A percentile compares a stretch with the other conserved stretches of the same genome.
Conservation (phyloP, 2,888 invertebrate genomes). For the Gonocerus acuteangulatus region DNA sequence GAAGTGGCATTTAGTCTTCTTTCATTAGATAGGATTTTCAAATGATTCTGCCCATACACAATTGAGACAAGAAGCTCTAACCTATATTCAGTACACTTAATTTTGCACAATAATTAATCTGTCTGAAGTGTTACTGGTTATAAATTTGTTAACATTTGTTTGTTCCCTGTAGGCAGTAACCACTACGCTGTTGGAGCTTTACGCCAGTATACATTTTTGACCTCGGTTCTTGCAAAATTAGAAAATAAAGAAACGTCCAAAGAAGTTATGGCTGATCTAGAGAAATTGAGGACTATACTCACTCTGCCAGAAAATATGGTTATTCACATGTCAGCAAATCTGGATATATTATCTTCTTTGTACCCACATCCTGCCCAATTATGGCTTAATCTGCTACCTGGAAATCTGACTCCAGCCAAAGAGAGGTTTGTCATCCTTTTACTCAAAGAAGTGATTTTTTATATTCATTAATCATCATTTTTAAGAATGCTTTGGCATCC, state of each 20-base stretch:
- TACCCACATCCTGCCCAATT: slow-evolving; percentile 49
- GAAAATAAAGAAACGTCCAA: slow-evolving; percentile 47
- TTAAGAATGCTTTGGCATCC: too few species aligned
- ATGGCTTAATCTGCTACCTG: slow-evolving; percentile 48
- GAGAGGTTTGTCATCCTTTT: slow-evolving; percentile 38
- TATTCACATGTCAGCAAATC: slow-evolving; percentile 65
- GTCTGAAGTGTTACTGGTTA: too few species aligned
- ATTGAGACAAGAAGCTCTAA: too few species aligned
- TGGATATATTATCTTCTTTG: slow-evolving; percentile 50
- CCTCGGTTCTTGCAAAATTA: slow-evolving; percentile 55
- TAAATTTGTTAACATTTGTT: background rate
- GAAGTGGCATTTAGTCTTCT: too few species aligned
- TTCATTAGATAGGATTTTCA: too few species aligned
- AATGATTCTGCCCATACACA: too few species aligned
- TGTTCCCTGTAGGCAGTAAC: slow-evolving; percentile 55
- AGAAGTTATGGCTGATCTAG: slow-evolving; percentile 50
- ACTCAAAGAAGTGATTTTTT: background rate
- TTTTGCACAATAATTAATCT: too few species aligned
- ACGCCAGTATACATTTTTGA: slow-evolving; percentile 68
- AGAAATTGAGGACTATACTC: slow-evolving; percentile 52
- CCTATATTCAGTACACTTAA: too few species aligned
- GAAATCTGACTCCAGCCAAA: slow-evolving; percentile 41
- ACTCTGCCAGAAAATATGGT: slow-evolving; percentile 55
- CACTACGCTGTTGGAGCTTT: slow-evolving; percentile 61
- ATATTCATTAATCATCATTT: background rate